Conservation (phyloP, 2,113 vertebrate genomes). For the cattle (Bos taurus) region DNA sequence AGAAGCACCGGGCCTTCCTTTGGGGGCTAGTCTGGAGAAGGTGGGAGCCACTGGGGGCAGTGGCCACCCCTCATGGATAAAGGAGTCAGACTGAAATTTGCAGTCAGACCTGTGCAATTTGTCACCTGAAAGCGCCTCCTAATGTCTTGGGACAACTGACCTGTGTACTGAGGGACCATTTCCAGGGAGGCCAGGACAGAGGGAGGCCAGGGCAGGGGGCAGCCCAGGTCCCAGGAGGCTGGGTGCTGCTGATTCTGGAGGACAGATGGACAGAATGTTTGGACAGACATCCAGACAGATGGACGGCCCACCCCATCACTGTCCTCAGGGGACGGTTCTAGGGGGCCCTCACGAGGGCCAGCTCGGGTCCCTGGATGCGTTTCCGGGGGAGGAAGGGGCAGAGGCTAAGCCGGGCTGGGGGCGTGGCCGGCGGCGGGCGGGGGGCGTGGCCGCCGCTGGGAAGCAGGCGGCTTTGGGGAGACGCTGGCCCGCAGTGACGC, state of each 20-base stretch:
- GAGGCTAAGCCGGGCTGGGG: not conserved
- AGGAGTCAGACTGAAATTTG: not conserved
- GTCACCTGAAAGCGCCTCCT: not conserved
- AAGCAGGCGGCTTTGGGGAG: accelerated
- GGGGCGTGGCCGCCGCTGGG: not conserved
- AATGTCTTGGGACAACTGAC: not conserved
- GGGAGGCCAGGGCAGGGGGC: not conserved
- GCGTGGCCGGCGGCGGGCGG: accelerated
- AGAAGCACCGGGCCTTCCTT: not conserved
- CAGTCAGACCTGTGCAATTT: not conserved
- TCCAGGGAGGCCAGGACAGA: not conserved
- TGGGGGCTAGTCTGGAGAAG: not conserved
- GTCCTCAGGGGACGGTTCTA: not conserved
- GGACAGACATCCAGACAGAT: not conserved
- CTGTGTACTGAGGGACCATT: not conserved
- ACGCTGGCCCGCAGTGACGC: not conserved
- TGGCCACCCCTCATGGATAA: not conserved
- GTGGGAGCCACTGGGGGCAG: accelerated
- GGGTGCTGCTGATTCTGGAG: not conserved
- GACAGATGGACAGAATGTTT: not conserved
- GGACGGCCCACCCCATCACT: accelerated
- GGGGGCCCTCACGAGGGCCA: not conserved
- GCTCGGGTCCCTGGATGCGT: too few species aligned
- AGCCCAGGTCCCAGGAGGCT: not conserved
- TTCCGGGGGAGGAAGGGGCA: not conserved